Percentiles rank a stretch among this genome's conserved stretches.
These are phyloP conservation scores for Portunus trituberculatus DNA, from an alignment of 1,140 invertebrate species.

Conservation along the genomic window DNA sequence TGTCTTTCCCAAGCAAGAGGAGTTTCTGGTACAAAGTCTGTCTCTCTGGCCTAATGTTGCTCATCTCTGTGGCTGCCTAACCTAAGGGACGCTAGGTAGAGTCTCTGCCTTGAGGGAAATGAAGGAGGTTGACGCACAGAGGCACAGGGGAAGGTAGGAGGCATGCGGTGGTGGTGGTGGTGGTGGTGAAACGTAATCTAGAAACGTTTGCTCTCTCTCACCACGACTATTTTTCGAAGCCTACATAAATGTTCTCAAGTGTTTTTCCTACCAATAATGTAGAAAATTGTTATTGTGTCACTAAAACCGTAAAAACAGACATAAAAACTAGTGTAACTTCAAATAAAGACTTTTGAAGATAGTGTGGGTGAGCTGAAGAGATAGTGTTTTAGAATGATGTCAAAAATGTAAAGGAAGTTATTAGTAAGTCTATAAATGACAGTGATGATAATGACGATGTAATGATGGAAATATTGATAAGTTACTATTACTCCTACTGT, in stretches of 20 bases:
- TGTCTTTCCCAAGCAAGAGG: conserved; percentile 38
- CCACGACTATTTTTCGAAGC: too few relatives aligned
- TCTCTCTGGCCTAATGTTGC: conserved; percentile 45
- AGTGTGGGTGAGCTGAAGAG: too few relatives aligned
- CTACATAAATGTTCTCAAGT: too few relatives aligned
- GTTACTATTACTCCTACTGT: not conserved
- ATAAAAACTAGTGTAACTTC: too few relatives aligned
- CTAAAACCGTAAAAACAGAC: too few relatives aligned
- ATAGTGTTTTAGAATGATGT: not conserved
- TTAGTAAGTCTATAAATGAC: not conserved
- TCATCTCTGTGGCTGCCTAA: conserved; percentile 25
- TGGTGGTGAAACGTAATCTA: too few relatives aligned
- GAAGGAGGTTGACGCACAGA: not conserved
- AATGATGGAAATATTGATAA: not conserved
- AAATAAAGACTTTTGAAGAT: too few relatives aligned
- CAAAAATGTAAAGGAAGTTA: not conserved
- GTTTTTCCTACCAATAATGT: too few relatives aligned
- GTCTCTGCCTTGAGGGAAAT: not conserved
- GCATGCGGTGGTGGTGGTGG: not conserved
- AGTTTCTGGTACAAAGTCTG: conserved; percentile 58
- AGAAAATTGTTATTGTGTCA: too few relatives aligned
- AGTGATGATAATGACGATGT: not conserved
- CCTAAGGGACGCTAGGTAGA: not conserved
- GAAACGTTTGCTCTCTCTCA: too few relatives aligned
- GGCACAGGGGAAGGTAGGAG: not conserved